Percentiles rank a stretch among this genome's conserved stretches.
Evolutionary conservation across 2,888 invertebrate genomes (phyloP).

Genomic region (Trichogramma evanescens): DNA sequence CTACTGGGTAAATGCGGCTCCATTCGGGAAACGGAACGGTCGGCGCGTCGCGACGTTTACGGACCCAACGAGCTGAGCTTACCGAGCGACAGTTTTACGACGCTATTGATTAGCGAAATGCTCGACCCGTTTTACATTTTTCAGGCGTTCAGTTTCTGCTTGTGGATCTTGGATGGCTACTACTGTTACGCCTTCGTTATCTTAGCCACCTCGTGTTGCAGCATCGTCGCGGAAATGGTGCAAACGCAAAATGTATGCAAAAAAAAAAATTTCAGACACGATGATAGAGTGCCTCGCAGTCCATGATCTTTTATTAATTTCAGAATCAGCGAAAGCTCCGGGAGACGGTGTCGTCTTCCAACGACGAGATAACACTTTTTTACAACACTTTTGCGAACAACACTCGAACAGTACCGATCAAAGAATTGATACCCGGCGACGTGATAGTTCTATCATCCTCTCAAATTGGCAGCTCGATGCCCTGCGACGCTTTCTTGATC

Average conservation of each 20-base stretch:
- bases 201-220: conserved; percentile 72
- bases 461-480: conserved; percentile 72
- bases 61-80: conserved; percentile 78
- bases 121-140: conserved; percentile 94
- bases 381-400: conserved; percentile 48
- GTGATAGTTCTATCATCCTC: conserved; percentile 71
- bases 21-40: conserved; percentile 54
- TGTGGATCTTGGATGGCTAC: conserved; percentile 87
- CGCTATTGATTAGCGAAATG: conserved; percentile 72
- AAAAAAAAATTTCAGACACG: neutral
- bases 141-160: conserved; percentile 80
- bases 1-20: conserved; percentile 50
- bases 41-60: conserved; percentile 69
- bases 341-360: conserved; percentile 77
- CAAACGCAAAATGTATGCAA: conserved; percentile 71
- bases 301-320: conserved; percentile 21
- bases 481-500: conserved; percentile 82
- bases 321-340: conserved; percentile 84
- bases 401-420: conserved; percentile 59
- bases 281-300: neutral
- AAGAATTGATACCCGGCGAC: conserved; percentile 81
- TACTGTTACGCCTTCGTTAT: conserved; percentile 85
- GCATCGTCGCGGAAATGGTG: conserved; percentile 71
- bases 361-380: conserved; percentile 60
- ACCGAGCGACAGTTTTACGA: conserved; percentile 64